A percentile compares a stretch with the other conserved stretches of the same genome.
These are phyloP conservation scores for Rhopalosiphum maidis DNA, from an alignment of 1,140 invertebrate genomes.

Conservation along the genomic window DNA sequence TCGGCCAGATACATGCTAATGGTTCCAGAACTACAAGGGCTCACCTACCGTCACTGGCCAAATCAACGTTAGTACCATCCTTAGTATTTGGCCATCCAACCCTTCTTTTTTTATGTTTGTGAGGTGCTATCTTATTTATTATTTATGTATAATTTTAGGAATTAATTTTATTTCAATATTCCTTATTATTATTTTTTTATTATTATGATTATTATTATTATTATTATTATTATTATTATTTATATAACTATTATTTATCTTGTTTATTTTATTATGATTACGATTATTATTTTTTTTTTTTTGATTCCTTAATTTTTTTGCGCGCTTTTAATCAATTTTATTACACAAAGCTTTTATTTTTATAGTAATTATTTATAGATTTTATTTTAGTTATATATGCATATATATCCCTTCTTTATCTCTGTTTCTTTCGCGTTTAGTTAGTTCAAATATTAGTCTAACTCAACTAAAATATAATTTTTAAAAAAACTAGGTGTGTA, in stretches of 20 bases:
- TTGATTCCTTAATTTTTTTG: slow-evolving; percentile 30
- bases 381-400: slow-evolving; percentile 39
- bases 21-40: slow-evolving; percentile 57
- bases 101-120: slow-evolving; percentile 54
- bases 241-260: slow-evolving; percentile 44
- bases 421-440: slow-evolving; percentile 56
- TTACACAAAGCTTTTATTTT: slow-evolving; percentile 52
- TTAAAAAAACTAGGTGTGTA: slow-evolving; percentile 55
- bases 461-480: slow-evolving; percentile 52
- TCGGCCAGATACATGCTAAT: slow-evolving; percentile 58
- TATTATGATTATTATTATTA: slow-evolving; percentile 38
- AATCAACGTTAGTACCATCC: slow-evolving; percentile 57
- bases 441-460: slow-evolving; percentile 50
- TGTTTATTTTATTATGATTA: slow-evolving; percentile 44
- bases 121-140: slow-evolving; percentile 57
- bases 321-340: slow-evolving; percentile 45
- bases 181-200: slow-evolving; percentile 51
- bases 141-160: slow-evolving; percentile 56
- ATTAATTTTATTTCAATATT: slow-evolving; percentile 56
- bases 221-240: slow-evolving; percentile 28
- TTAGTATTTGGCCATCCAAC: slow-evolving; percentile 56
- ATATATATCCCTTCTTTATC: slow-evolving; percentile 51
- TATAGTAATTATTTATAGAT: slow-evolving; percentile 39
- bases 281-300: slow-evolving; percentile 11
- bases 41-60: slow-evolving; percentile 57